Evolutionary conservation across 2,113 vertebrate genomes (phyloP), one percentile per base, ranked within the genome.

Genomic region (Turdus rufiventris): DNA sequence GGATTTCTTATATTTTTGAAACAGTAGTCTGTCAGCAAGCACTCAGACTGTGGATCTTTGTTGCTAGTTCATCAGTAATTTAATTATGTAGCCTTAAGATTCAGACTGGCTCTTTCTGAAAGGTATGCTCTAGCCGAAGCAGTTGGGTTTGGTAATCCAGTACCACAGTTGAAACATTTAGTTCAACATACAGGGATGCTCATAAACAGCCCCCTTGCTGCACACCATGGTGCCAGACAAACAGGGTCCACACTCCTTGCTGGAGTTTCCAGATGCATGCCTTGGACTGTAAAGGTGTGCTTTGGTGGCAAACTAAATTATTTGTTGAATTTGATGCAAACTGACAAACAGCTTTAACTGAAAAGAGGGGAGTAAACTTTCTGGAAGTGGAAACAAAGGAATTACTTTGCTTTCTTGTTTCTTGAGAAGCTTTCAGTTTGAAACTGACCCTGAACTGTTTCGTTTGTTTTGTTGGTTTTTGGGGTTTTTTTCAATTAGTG

Each of bases 1-100:
- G 16, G 54, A 48, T 92, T 92, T 91, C 79, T 85, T 76, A 62
- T 10, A 14, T 79, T 86, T 91, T 76, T 95, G 45, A 92, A 77
- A 93, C 48, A 62, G 75, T 89, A 79, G 12, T 63, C 88, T 85
- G 36, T 78, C 88, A 91, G 50, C 7, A 2, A 91, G 72, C 34
- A 60, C 72, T 91, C 36, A 68, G 78, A 43, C 61, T 43, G 25
- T 29, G 57, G 47, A 34, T 67, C 40, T 81, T 78, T 23, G 56
- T 70, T 81, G 50, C 56, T 71, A 42, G 53, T 53, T 72, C 6
- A 11, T 61, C 61, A 61, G 53, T 78, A 72, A 72, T 75, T 67
- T 82, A 58, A 77, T 66, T 66, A 50, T 9, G 23, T 23, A 63
- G 34, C 16, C 48, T 82, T 68, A 56, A 45, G 42, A 66, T 66